These are phyloP conservation scores for Calyptomena viridis DNA, from an alignment of 2,113 vertebrate species.

Conservation along the genomic window DNA sequence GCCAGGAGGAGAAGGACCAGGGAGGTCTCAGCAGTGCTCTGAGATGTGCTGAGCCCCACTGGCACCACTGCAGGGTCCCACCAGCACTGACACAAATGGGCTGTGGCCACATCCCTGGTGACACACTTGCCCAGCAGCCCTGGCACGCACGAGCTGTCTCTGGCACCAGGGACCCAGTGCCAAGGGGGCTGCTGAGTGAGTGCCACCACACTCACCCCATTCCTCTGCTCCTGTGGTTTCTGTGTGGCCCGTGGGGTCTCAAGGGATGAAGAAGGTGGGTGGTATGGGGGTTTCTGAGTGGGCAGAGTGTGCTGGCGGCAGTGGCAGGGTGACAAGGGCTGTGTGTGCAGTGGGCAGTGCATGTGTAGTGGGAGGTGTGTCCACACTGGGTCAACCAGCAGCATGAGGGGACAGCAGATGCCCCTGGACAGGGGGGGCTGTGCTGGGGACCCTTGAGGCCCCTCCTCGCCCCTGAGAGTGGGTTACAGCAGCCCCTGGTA, in stretches of 20 bases:
- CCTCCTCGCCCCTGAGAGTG: fast-evolving
- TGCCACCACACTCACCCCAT: neutral
- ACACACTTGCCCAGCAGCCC: neutral
- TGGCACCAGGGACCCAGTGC: neutral
- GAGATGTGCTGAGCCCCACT: fast-evolving
- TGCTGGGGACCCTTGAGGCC: neutral
- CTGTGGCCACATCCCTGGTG: neutral
- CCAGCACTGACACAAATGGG: neutral
- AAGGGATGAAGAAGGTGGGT: neutral
- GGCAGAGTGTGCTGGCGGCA: neutral
- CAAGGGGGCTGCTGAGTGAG: neutral
- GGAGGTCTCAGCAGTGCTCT: neutral
- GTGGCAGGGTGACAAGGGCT: neutral
- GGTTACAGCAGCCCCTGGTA: neutral
- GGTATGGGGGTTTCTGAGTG: fast-evolving
- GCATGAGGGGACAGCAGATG: neutral
- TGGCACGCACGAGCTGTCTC: fast-evolving
- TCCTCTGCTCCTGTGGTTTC: neutral
- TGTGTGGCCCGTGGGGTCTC: neutral
- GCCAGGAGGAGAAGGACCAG: neutral
- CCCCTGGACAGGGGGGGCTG: neutral
- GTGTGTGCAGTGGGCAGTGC: neutral
- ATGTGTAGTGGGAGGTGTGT: neutral
- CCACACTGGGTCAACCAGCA: neutral
- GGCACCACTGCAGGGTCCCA: neutral